Evolutionary conservation across 2,113 vertebrate genomes (phyloP), one percentile per base, ranked within the genome.

Genomic region (Mesoclemmys tuberculata): DNA sequence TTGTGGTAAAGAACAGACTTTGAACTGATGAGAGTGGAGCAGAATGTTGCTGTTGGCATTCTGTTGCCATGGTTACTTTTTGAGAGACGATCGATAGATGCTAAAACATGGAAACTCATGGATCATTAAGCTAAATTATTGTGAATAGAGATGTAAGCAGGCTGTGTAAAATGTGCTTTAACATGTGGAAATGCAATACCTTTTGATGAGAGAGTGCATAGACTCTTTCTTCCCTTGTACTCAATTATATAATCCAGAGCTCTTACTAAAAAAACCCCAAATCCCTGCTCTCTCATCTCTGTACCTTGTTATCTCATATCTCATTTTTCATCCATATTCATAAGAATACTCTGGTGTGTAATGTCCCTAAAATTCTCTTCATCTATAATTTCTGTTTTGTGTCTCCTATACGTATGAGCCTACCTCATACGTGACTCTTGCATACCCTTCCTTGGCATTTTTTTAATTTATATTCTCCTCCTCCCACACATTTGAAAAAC

Each of bases 171-270:
- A 56, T 0, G 6, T 77, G 3, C 61, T 82, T 92, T 52, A 71
- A 35, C 1, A 19, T 2, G 3, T 55, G 2, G 18, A n/a, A 38
- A 38, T 71, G 31, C n/a, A 38, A 8, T 1, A 0, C 21, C 5
- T 56, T 94, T 93, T 91, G 79, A 44, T 52, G 10, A 4, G 48
- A 54, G 56, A 18, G 1, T 18, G 18, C 75, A 54, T 4, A 88
- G 24, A 58, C 4, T 83, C 74, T 55, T 81, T n/a, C 18, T 46
- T 27, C 24, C 12, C 6, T 77, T 77, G 22, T 49, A 5, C 7
- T 88, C 24, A 22, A 5, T 35, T 4, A 38, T 88, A 10, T 31
- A 90, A 35, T 88, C 29, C 6, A 1, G 6, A 71, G 29, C 3
- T 84, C 44, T 85, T 35, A 82, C 46, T 84, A 29, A 93, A 10